Evolutionary conservation across 2,797 vertebrate species (phyloP), one percentile per base, ranked within the genome.

Genomic region (Microctenopoma stevenorrisi): DNA sequence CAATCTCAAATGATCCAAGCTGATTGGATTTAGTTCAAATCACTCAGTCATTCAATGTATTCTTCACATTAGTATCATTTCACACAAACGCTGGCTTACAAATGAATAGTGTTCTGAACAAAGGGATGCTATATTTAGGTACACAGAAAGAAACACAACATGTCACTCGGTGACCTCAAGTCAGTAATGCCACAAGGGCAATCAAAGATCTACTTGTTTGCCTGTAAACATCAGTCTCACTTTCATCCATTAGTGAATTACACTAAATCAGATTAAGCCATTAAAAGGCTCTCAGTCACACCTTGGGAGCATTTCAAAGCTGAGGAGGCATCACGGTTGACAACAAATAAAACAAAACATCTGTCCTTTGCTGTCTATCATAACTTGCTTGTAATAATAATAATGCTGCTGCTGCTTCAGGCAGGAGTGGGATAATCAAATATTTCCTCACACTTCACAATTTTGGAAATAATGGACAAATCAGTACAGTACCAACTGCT

Each of bases 181-280:
- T 70, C 63, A 16, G 51, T 70, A 71, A 68, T 53, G 66, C 13
- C 48, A 64, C 44, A 65, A 1, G 5, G 18, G n/a, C 44, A 76
- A 81, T 85, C 53, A 78, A 76, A 86, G 66, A 76, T 79, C 33
- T 56, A 48, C 60, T 77, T 74, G 72, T 72, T 84, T 72, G 57
- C 74, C 67, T 75, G 49, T 33, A 79, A 81, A 78, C 55, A 85
- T 68, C 65, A 37, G 73, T 68, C 68, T 82, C 63, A 46, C 76
- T 88, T 85, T 80, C 62, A 71, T 82, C 78, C 73, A 86, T 88
- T 89, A 86, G 65, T 74, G 70, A 81, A 78, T 81, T 70, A 72
- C 62, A 78, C 49, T 62, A 75, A 82, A 87, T 87, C 65, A 76
- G 72, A 83, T 85, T 62, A 86, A 70, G 69, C 53, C 66, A 71